These are phyloP conservation scores for Aproaerema taeniolella DNA, from an alignment of 2,888 invertebrate species.

Conservation along the genomic window DNA sequence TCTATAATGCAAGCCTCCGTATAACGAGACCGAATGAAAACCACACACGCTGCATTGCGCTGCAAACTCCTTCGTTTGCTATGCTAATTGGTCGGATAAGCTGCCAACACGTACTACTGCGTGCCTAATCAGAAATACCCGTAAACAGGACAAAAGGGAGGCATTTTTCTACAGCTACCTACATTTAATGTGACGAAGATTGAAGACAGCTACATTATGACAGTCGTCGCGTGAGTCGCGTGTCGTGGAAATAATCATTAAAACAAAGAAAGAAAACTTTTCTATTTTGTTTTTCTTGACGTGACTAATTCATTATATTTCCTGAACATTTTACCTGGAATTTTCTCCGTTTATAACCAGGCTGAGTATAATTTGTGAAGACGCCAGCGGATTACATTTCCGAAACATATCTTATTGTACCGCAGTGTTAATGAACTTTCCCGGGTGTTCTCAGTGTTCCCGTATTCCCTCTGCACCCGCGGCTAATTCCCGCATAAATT, in stretches of 20 bases:
- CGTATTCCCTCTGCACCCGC: slow-evolving; percentile 19
- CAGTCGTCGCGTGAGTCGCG: slow-evolving; percentile 25
- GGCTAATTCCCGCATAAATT: slow-evolving; percentile 36
- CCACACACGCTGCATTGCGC: slow-evolving; percentile 33
- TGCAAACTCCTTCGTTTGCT: slow-evolving; percentile 48
- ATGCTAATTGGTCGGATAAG: slow-evolving; percentile 57
- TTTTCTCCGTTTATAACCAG: slow-evolving; percentile 5
- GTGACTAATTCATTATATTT: slow-evolving; percentile 8
- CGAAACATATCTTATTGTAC: slow-evolving; percentile 19
- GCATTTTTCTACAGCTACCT: too few relatives aligned
- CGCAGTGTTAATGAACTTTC: slow-evolving; percentile 34
- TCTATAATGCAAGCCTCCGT: slow-evolving; percentile 39
- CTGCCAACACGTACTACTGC: slow-evolving; percentile 36
- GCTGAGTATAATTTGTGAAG: slow-evolving; percentile 7
- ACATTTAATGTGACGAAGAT: slow-evolving; percentile 6
- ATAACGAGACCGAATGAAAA: slow-evolving; percentile 43
- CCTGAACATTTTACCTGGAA: slow-evolving; percentile 5
- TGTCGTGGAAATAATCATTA: slow-evolving; percentile 21
- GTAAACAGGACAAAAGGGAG: slow-evolving; percentile 23
- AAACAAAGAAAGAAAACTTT: slow-evolving; percentile 12
- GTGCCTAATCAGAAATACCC: slow-evolving; percentile 40
- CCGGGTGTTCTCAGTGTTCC: slow-evolving; percentile 22
- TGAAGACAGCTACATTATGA: too few relatives aligned
- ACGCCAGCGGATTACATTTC: slow-evolving; percentile 19
- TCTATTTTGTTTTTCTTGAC: too few relatives aligned